phyloP scores from a whole-genome alignment of 2,113 vertebrate genomes.

The Verasper variegatus region DNA sequence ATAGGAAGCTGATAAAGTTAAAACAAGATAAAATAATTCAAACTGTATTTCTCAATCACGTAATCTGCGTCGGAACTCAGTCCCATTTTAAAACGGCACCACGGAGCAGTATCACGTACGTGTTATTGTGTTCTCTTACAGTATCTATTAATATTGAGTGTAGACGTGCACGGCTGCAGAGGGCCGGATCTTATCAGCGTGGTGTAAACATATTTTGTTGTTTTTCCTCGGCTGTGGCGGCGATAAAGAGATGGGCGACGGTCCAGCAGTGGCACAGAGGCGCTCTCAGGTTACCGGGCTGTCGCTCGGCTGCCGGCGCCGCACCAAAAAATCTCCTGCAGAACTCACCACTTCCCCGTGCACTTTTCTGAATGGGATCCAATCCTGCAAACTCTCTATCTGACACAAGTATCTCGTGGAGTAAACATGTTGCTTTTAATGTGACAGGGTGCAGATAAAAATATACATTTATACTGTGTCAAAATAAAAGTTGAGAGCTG shows the following conservation, averaged over 20 bases:
- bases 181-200: conserved; percentile 71
- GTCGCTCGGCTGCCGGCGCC: neutral
- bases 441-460: neutral
- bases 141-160: conserved; percentile 52
- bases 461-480: neutral
- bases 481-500: conserved; percentile 1
- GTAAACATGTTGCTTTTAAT: conserved; percentile 19
- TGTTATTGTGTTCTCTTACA: conserved; percentile 20
- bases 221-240: conserved; percentile 55
- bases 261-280: conserved; percentile 56
- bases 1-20: neutral
- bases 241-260: conserved; percentile 71
- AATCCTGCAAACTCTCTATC: conserved; percentile 2
- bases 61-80: conserved; percentile 2
- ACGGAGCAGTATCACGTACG: neutral
- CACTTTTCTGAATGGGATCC: conserved; percentile 7
- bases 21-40: conserved; percentile 2
- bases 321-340: conserved; percentile 20
- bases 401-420: neutral
- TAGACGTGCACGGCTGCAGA: conserved; percentile 51
- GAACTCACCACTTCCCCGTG: neutral
- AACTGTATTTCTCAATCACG: conserved; percentile 13
- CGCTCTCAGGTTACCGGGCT: conserved; percentile 61
- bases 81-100: conserved; percentile 8
- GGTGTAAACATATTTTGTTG: conserved; percentile 77